Percentiles rank a stretch among this genome's conserved stretches.
These are phyloP conservation scores for Orchestia grillus DNA, from an alignment of 1,140 invertebrate species.

Conservation along the genomic window DNA sequence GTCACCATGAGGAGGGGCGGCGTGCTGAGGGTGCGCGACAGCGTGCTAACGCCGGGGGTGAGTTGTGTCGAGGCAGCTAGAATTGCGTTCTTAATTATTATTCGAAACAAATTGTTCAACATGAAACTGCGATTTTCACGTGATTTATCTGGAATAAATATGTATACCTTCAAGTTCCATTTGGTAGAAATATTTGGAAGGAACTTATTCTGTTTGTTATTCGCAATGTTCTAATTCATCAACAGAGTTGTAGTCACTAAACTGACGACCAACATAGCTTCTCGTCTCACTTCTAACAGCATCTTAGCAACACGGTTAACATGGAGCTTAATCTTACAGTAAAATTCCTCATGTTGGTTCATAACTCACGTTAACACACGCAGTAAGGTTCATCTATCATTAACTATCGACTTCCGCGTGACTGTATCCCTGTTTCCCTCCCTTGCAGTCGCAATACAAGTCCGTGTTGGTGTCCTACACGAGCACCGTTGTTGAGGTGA, in stretches of 20 bases:
- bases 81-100: no score
- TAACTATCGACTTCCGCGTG: background rate
- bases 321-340: no score
- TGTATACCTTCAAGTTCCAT: background rate
- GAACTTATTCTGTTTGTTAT: no score
- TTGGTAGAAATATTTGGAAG: background rate
- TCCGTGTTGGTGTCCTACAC: slow-evolving; percentile 88
- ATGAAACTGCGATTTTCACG: background rate
- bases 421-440: slow-evolving; percentile 57
- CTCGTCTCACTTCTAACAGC: no score
- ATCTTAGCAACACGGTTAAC: no score
- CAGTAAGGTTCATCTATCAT: background rate
- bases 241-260: no score
- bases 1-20: slow-evolving; percentile 87
- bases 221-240: no score
- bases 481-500: slow-evolving; percentile 90
- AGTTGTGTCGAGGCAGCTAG: slow-evolving; percentile 69
- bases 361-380: background rate
- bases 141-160: background rate
- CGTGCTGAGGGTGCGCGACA: slow-evolving; percentile 90
- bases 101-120: no score
- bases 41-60: slow-evolving; percentile 86
- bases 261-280: no score
- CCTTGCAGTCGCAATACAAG: slow-evolving; percentile 86
- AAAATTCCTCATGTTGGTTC: no score